phyloP scores from a whole-genome alignment of 2,113 vertebrate species.

The Limnothrissa miodon region DNA sequence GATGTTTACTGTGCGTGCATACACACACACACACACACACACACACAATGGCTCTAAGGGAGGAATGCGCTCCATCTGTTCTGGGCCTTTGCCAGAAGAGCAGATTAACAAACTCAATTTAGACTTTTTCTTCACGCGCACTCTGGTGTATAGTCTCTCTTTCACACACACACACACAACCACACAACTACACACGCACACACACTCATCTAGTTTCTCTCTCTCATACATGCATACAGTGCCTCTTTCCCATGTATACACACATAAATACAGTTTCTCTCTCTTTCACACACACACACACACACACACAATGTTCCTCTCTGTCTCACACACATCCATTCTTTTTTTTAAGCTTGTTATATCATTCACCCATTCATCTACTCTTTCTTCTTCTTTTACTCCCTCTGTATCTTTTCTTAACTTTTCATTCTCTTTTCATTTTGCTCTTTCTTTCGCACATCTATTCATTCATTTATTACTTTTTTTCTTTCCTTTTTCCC shows the following conservation, averaged over 20 bases:
- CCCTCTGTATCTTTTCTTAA: background rate
- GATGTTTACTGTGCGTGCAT: no score
- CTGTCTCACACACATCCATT: conserved; percentile 1
- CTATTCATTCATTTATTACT: background rate
- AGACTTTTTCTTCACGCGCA: background rate
- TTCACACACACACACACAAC: background rate
- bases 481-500: no score
- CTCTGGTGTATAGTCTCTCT: conserved; percentile 1
- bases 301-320: background rate
- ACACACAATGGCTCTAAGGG: background rate
- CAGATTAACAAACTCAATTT: conserved; percentile 20
- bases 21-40: no score
- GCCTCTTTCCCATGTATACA: no score
- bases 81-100: background rate
- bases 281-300: background rate
- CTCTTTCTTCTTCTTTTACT: background rate
- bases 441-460: background rate
- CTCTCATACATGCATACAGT: no score
- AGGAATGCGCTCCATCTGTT: conserved; percentile 9
- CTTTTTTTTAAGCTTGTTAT: background rate
- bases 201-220: background rate
- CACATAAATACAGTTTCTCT: background rate
- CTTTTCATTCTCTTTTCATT: background rate
- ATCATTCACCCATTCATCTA: conserved; percentile 1
- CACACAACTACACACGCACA: background rate